These are phyloP conservation scores for Ethmia dodecea DNA, from an alignment of 2,888 invertebrate species.

Conservation along the genomic window DNA sequence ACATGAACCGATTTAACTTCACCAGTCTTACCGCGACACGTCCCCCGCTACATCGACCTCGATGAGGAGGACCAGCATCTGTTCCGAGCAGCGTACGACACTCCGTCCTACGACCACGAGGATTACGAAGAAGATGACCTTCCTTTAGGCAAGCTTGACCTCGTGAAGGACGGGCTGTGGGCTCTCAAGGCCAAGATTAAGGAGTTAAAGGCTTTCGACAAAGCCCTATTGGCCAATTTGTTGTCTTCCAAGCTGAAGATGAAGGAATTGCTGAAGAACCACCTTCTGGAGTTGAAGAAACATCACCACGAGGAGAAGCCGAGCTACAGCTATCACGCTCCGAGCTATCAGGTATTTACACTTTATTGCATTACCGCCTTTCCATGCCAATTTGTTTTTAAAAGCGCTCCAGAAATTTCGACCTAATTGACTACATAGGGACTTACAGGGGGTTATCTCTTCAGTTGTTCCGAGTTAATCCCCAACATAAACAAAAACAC, in stretches of 20 bases:
- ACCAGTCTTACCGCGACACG: constrained; percentile 23
- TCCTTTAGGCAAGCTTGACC: constrained; percentile 49
- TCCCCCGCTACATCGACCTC: constrained; percentile 47
- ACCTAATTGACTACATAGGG: no score
- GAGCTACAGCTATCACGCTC: constrained; percentile 43
- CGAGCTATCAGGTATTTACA: constrained; percentile 7
- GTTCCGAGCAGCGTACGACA: constrained; percentile 58
- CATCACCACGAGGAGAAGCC: constrained; percentile 45
- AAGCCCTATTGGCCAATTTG: constrained; percentile 56
- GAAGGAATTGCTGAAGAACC: constrained; percentile 48
- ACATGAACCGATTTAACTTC: no score
- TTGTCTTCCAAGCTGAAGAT: constrained; percentile 54
- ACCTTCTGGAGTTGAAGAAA: constrained; percentile 36
- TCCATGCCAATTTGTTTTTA: no score
- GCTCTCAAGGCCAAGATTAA: constrained; percentile 58
- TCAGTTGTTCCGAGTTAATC: no score
- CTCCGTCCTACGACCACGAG: constrained; percentile 42
- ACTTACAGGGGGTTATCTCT: no score
- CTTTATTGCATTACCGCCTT: neutral
- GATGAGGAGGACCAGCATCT: constrained; percentile 60
- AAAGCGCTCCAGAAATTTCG: no score
- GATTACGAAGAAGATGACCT: constrained; percentile 32
- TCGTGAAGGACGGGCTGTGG: constrained; percentile 62
- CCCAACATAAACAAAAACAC: no score
- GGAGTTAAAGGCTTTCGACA: constrained; percentile 58